Evolutionary conservation across 2,113 vertebrate genomes (phyloP).

Genomic region (Rhynchomys soricoides): DNA sequence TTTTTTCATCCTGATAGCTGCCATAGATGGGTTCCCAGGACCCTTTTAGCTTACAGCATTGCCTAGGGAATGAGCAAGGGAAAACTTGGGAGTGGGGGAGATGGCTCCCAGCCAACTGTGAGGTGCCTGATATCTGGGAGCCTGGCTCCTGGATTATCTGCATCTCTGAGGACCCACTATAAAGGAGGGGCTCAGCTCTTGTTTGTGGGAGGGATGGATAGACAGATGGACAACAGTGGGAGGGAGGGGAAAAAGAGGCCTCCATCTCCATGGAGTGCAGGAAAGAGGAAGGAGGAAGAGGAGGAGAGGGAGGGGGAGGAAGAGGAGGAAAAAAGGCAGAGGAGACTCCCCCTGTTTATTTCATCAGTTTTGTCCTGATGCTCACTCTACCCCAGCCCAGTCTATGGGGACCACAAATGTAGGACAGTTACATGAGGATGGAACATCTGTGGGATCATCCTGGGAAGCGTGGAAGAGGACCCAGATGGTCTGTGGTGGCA

Average conservation of each 20-base stretch:
- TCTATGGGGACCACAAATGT: slow-evolving; percentile 4
- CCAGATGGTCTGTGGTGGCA: not conserved
- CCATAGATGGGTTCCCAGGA: slow-evolving; percentile 33
- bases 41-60: slow-evolving; percentile 17
- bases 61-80: not conserved
- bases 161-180: not conserved
- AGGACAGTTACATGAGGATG: not conserved
- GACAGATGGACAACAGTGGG: not conserved
- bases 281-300: not conserved
- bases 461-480: not conserved
- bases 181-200: not conserved
- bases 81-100: not conserved
- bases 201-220: not conserved
- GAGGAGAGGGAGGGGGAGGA: accelerated
- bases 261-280: not conserved
- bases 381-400: not conserved
- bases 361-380: not conserved
- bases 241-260: not conserved
- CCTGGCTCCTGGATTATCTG: slow-evolving; percentile 5
- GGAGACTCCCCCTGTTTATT: not conserved
- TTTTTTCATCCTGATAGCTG: slow-evolving; percentile 58
- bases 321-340: not conserved
- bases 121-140: not conserved
- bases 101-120: not conserved
- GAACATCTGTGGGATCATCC: not conserved